Conservation (phyloP, 2,888 invertebrate species). For the Chrysomela aeneicollis region DNA sequence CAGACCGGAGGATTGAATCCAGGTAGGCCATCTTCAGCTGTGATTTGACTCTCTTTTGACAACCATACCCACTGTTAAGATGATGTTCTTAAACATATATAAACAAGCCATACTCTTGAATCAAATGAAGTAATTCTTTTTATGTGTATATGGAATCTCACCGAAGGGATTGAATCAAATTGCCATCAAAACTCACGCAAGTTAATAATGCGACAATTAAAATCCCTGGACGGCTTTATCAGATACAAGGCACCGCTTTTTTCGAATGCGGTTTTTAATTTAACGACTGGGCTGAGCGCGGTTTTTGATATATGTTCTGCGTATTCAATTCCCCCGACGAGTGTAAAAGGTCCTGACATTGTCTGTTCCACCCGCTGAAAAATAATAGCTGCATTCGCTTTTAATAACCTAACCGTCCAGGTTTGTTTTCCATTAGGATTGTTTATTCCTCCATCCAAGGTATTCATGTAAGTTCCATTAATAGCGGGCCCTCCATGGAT, state of each 20-base stretch:
- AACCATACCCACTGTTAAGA: no score
- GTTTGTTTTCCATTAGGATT: constrained; percentile 56
- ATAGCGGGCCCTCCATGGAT: constrained; percentile 53
- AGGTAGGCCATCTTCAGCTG: no score
- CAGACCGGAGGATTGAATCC: no score
- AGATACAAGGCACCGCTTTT: constrained; percentile 52
- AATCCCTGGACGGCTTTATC: constrained; percentile 56
- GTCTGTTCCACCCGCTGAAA: constrained; percentile 40
- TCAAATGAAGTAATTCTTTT: no score
- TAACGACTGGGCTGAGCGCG: constrained; percentile 47
- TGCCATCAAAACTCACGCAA: constrained; percentile 43
- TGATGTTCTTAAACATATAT: no score
- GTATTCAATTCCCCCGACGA: constrained; percentile 48
- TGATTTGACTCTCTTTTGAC: no score
- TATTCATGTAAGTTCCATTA: constrained; percentile 56
- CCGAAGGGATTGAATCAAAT: constrained; percentile 50
- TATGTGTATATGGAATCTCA: no score
- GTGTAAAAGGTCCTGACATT: constrained; percentile 44
- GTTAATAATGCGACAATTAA: constrained; percentile 57
- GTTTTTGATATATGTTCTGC: constrained; percentile 51
- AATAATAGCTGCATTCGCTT: constrained; percentile 47
- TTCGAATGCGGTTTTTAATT: constrained; percentile 54
- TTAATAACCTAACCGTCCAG: constrained; percentile 50
- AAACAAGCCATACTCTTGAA: no score
- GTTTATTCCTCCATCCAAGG: constrained; percentile 56